Base-by-base conservation (phyloP, 1,140 invertebrate species). In the Schlechtendalia chinensis region DNA sequence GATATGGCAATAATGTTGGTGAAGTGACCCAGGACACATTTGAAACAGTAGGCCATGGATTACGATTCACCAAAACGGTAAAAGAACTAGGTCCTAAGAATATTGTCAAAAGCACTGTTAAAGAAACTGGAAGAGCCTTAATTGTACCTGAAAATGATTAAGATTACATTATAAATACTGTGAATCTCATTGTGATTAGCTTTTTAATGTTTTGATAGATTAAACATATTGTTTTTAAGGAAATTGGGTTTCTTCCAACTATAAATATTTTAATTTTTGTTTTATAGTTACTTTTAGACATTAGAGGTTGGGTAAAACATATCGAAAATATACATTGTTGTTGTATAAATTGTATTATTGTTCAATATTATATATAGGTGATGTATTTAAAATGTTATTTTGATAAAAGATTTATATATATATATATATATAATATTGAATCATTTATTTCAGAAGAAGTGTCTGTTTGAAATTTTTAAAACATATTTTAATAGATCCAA, bases 41-140 rank as follows among this genome's bases (percentile, higher is more conserved):
- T 39, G 88, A 88, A 83, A 88, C 91, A 1, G 87, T 90, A 27
- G 91, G 91, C 19, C 91, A 92, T 85, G 86, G 90, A 4, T 88
- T 88, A 54, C 84, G 87, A 82, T 88, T 91, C 5, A 88, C 87
- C 24, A 86, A 88, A 82, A 91, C 91, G 85, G 87, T 90, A 0
- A 88, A 89, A 83, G 86, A 88, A 56, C 85, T 92, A 11, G 90
- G 88, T 8, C 88, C 90, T 3, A 92, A 91, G 84, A 88, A 89
- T 11, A 83, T 93, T 27, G 89, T 88, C 12, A 92, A 91, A 82
- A 86, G 85, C 74, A 88, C 90, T 54, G 90, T 88, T 0, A 92
- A 92, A 84, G 88, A 89, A 75, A 88, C 91, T 12, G 91, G 91
- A 12, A 58, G 58, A 5, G 58, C 75, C 11, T 27, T 50, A 24